These are phyloP conservation scores for Drosophila algonquin DNA, from an alignment of 2,888 invertebrate genomes.

Conservation along the genomic window DNA sequence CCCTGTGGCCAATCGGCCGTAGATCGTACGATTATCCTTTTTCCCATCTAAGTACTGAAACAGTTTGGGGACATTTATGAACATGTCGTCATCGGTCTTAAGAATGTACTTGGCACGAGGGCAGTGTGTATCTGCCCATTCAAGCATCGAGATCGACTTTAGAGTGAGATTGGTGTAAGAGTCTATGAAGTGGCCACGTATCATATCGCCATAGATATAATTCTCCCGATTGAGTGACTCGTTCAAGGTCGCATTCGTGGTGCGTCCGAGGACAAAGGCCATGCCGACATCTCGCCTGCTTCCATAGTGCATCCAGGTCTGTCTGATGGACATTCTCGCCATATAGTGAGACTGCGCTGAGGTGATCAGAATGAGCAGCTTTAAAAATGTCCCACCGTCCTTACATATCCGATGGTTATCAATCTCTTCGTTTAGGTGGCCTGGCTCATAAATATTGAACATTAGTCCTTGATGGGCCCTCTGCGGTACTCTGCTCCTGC, in stretches of 20 bases:
- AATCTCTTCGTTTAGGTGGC: slow-evolving; percentile 87
- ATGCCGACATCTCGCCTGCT: slow-evolving; percentile 85
- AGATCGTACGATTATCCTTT: slow-evolving; percentile 88
- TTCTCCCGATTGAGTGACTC: slow-evolving; percentile 87
- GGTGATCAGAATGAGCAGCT: slow-evolving; percentile 86
- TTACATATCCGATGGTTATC: slow-evolving; percentile 86
- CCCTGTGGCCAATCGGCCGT: slow-evolving; percentile 91
- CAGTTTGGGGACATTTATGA: slow-evolving; percentile 91
- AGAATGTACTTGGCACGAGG: slow-evolving; percentile 89
- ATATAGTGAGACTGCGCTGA: slow-evolving; percentile 90
- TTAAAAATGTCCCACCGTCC: slow-evolving; percentile 86
- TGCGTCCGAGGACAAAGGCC: slow-evolving; percentile 87
- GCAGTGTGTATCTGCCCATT: slow-evolving; percentile 93
- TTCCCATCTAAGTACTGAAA: slow-evolving; percentile 88
- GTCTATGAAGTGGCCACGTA: slow-evolving; percentile 90
- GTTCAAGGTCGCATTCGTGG: slow-evolving; percentile 84
- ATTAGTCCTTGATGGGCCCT: neutral
- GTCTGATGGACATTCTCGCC: slow-evolving; percentile 90
- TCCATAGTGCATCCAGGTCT: slow-evolving; percentile 92
- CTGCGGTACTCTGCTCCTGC: neutral
- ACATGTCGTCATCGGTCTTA: slow-evolving; percentile 95
- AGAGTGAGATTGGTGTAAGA: slow-evolving; percentile 92
- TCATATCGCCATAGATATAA: slow-evolving; percentile 90
- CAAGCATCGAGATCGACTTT: slow-evolving; percentile 92
- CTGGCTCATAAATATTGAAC: slow-evolving; percentile 86